Evolutionary conservation across 2,797 vertebrate species (phyloP), one percentile per base, ranked within the genome.

Genomic region (Trichosurus vulpecula): DNA sequence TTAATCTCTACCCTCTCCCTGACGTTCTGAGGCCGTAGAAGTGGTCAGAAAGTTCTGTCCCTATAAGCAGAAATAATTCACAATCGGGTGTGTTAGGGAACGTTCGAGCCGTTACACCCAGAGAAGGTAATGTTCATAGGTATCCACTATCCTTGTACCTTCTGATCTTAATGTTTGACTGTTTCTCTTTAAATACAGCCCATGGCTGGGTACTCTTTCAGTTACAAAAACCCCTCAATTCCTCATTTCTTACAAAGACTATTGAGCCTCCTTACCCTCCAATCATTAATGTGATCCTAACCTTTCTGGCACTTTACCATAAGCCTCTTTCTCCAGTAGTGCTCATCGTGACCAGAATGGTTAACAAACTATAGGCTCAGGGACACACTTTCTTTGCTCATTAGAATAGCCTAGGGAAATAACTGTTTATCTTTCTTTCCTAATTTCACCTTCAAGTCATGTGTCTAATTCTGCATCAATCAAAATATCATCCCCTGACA

Each of bases 81-180:
- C 51, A 94, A 0, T 61, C 13, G n/a, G 30, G 41, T 30, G 29
- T 74, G n/a, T 53, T 91, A 56, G 4, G 92, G 22, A 53, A 14
- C 47, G n/a, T 54, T 55, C 97, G 25, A n/a, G 13, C 12, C 14
- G 93, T 92, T 93, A 57, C 51, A 61, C 91, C 0, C 29, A 58
- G 19, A 81, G 25, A 90, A 30, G 66, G 16, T 92, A 27, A 90
- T 91, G 35, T 92, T 95, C 93, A 94, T 30, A 95, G 92, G 54
- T 56, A 55, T 19, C 6, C 57, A 1, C 66, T 31, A 90, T 3
- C 61, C 14, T 22, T 91, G 58, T 53, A 52, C 19, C 14, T n/a
- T 92, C 91, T 96, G 55, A 54, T 92, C 81, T 57, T 41, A 94
- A 93, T n/a, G 10, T 54, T 6, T 0, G n/a, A 81, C 35, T n/a